Percentiles rank a stretch among this genome's conserved stretches.
These are phyloP conservation scores for Xestoiulus laeticollis DNA, from an alignment of 2,888 invertebrate species.

Conservation along the genomic window DNA sequence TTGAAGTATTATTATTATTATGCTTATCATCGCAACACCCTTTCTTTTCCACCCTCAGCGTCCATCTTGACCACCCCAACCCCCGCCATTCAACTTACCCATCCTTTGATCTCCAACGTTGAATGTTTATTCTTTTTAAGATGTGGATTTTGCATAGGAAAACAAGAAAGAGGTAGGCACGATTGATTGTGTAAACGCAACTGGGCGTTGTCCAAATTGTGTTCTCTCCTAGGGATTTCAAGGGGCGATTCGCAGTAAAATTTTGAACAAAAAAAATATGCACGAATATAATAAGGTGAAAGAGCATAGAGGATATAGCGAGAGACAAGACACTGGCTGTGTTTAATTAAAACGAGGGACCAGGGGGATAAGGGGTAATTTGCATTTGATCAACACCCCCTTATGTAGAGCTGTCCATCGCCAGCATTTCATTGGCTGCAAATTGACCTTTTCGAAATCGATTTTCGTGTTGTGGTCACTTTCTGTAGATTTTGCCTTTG, in stretches of 20 bases:
- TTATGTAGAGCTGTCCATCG: background rate
- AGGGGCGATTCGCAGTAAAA: background rate
- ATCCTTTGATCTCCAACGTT: background rate
- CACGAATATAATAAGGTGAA: conserved; percentile 3
- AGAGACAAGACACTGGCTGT: background rate
- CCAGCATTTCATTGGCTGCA: background rate
- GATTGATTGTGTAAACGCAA: conserved; percentile 34
- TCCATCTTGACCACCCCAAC: background rate
- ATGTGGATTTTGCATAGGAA: background rate
- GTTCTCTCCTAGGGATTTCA: background rate
- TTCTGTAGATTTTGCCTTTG: conserved; percentile 27
- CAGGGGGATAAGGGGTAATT: background rate
- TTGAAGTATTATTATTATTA: conserved; percentile 27
- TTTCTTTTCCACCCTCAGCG: background rate
- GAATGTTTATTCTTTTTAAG: background rate
- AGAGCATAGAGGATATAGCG: conserved; percentile 20
- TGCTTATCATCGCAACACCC: background rate
- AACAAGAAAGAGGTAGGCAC: conserved; percentile 25
- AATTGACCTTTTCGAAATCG: conserved; percentile 34
- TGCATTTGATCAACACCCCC: conserved; percentile 19
- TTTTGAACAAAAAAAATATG: background rate
- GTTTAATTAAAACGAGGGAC: background rate
- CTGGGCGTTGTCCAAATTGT: conserved; percentile 32
- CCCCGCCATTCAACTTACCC: background rate
- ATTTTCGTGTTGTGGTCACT: conserved; percentile 34